Base-by-base conservation (phyloP, 2,113 vertebrate species). In the Phocoena phocoena region DNA sequence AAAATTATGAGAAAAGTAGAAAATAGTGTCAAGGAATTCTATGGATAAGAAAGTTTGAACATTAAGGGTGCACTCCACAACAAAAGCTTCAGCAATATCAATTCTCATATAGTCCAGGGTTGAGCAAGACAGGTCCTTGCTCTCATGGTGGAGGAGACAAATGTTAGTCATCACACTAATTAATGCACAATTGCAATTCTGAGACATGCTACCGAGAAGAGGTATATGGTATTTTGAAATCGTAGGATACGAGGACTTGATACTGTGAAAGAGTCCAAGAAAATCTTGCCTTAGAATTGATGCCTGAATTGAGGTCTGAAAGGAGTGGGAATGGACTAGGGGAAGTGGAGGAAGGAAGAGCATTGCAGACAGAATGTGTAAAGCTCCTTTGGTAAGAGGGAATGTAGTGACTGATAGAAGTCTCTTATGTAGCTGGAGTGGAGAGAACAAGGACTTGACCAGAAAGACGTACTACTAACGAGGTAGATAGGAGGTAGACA, bases 1-100 rank as follows among this genome's bases (percentile, higher is more conserved):
- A 96, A 81, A 93, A 68, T 31, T 91, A 83, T n/a, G 33, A 50
- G 41, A 93, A 93, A 91, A 73, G 53, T 6, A n/a, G 38, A 85
- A 89, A 86, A 92, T 10, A 10, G 4, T 50, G 25, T 36, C 26
- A 82, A 89, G 10, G 9, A 88, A 74, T 47, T 67, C 33, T 50
- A 15, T 77, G 67, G 76, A 50, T 3, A 58, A 88, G 31, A 41
- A 23, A 74, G 17, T 73, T 93, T 21, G 1, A 38, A 80, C 83
- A 92, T 55, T n/a, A 28, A 73, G 47, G 31, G 4, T 71, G 4
- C 26, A 14, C 70, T 81, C 23, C 65, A 70, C 11, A 86, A 10
- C 8, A 88, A 85, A 89, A 85, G 5, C 14, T 94, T 92, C 41
- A 76, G 1, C 53, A 76, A 26, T 38, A 5, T 74, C 31, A 36